Conservation (phyloP, 35 echinoderm and acorn worm genomes). For the Lytechinus variegatus region DNA sequence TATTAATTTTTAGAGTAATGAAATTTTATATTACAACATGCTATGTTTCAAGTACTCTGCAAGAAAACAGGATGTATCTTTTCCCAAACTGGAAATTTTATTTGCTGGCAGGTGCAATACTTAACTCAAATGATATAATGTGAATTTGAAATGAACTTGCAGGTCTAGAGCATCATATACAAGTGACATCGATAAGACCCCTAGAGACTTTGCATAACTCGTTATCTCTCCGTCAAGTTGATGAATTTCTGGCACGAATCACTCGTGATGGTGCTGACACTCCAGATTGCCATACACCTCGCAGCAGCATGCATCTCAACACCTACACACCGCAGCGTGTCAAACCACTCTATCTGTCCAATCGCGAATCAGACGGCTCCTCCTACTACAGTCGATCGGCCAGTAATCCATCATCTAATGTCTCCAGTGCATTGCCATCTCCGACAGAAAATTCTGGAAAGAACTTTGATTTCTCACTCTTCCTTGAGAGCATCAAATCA, state of each 20-base stretch:
- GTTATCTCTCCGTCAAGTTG: slow-evolving; percentile 90
- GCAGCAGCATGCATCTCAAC: slow-evolving; percentile 50
- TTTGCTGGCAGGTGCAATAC: background rate
- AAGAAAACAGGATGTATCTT: background rate
- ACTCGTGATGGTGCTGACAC: slow-evolving; percentile 65
- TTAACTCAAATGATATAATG: background rate
- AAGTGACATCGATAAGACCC: slow-evolving; percentile 86
- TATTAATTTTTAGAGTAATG: too few relatives aligned
- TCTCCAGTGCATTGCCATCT: slow-evolving; percentile 85
- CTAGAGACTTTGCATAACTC: slow-evolving; percentile 95
- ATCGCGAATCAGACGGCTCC: slow-evolving; percentile 53
- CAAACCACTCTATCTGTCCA: slow-evolving; percentile 35
- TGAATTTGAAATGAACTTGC: background rate
- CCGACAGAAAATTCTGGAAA: slow-evolving; percentile 73
- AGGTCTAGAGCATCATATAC: slow-evolving; percentile 88
- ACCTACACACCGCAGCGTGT: slow-evolving; percentile 82
- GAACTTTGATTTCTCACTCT: slow-evolving; percentile 61
- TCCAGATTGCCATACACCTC: slow-evolving; percentile 54
- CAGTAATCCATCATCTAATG: slow-evolving; percentile 87
- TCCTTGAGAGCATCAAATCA: slow-evolving; percentile 31
- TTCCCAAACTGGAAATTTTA: background rate
- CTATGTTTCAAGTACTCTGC: too few relatives aligned
- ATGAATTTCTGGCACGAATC: slow-evolving; percentile 81
- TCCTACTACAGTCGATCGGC: slow-evolving; percentile 71
- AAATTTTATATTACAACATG: too few relatives aligned